Evolutionary conservation across 2,113 vertebrate genomes (phyloP), one percentile per base, ranked within the genome.

Genomic region (Ascaphus truei): DNA sequence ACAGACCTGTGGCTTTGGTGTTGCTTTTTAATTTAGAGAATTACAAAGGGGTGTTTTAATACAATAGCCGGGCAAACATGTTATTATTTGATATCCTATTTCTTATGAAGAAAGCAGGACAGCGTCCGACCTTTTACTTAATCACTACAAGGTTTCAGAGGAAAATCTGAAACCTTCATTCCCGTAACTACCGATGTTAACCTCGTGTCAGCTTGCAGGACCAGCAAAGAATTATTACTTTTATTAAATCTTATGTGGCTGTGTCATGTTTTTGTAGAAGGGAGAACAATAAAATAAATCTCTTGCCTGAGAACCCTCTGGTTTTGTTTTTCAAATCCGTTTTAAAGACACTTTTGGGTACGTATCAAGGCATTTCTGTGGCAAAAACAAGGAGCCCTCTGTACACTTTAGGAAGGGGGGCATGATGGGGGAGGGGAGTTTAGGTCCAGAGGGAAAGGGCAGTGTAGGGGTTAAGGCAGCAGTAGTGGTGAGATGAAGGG

Each of bases 141-240:
- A 62, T 62, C 59, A 62, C 2, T 2, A 25, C 59, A 31, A 12
- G 5, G n/a, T n/a, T n/a, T n/a, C n/a, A n/a, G n/a, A n/a, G n/a
- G n/a, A n/a, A n/a, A n/a, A 47, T 43, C 55, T 36, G 10, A 13
- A 59, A 36, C 3, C 5, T 2, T 22, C n/a, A 12, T 29, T 45
- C 11, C 18, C 12, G 29, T 36, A 18, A 2, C 25, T 18, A 16
- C 39, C 36, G 16, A 5, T 4, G 27, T 63, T 50, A 65, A 65
- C 62, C 62, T 48, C 12, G 9, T 30, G 33, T 41, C 62, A 53
- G 47, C 45, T 65, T 39, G 23, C 36, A 36, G 48, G 62, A 15
- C 22, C 33, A n/a, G 15, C 16, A 8, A 65, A 65, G 62, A 65
- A 29, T 65, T 53, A 65, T 53, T 48, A 41, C 45, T 65, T 65